Base-by-base conservation (phyloP, 2,797 vertebrate species). In the Tiaroga cobitis region DNA sequence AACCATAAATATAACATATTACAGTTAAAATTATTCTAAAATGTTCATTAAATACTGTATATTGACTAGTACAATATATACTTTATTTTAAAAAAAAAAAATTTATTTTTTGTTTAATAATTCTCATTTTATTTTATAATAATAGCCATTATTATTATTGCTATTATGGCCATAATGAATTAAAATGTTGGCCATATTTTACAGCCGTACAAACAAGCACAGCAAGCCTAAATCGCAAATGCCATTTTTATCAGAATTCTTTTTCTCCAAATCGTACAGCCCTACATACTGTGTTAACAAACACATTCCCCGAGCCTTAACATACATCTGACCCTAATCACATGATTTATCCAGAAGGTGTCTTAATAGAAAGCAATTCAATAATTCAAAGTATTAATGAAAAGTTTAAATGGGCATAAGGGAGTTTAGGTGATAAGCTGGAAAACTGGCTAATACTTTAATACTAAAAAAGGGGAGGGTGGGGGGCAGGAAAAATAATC, bases 281-380 rank as follows among this genome's bases (percentile, higher is more conserved):
- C 54, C 37, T 19, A 72, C 46, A 76, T 26, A 6, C 21, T 43
- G 69, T 61, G 81, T 85, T 87, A 87, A 68, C 39, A 21, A 63
- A 61, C 78, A 72, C 70, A 74, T 78, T 75, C 84, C 34, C 54
- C 34, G 24, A 70, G 43, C 29, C 65, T 68, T 41, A 83, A 34
- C 72, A 37, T 59, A 69, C 51, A 86, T 84, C 73, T 73, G 43
- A 92, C 91, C 91, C 87, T 93, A 92, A 91, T 93, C 74, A 32
- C 43, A 86, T 84, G 68, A 75, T 41, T 75, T 51, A 63, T 39
- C 65, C 43, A 29, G 41, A 75, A 70, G 26, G 85, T 59, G 75
- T 80, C 72, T 34, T 82, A 74, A 75, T 75, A 83, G 41, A 83
- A 75, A 76, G 80, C 16, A 34, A 68, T 82, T 86, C 11, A 88